These are phyloP conservation scores for Gastrophysa polygoni DNA, from an alignment of 2,888 invertebrate genomes.

Conservation along the genomic window DNA sequence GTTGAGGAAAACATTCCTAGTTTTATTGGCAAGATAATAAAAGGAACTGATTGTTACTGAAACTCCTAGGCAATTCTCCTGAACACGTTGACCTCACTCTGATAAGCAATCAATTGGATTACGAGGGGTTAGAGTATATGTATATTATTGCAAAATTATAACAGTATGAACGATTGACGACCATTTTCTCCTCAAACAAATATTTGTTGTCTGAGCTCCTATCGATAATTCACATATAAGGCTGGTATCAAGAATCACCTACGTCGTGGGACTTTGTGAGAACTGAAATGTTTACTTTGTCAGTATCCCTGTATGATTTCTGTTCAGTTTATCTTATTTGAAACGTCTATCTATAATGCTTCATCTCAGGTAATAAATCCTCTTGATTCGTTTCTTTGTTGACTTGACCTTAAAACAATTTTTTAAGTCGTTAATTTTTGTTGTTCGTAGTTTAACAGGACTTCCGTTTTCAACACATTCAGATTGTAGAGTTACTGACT, in stretches of 20 bases:
- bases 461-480: neutral
- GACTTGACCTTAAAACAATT: constrained; percentile 4
- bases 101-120: neutral
- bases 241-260: constrained; percentile 12
- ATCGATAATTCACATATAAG: constrained; percentile 21
- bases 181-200: constrained; percentile 21
- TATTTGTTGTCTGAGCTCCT: constrained; percentile 33
- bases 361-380: constrained; percentile 1
- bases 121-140: neutral
- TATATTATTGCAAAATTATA: constrained; percentile 11
- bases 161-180: constrained; percentile 14
- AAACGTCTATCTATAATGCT: constrained; percentile 17
- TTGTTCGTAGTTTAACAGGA: neutral
- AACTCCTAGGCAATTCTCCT: neutral
- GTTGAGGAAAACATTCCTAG: neutral
- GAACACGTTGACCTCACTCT: neutral
- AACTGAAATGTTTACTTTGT: constrained; percentile 27
- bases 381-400: neutral
- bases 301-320: constrained; percentile 18
- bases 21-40: neutral
- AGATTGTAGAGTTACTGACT: neutral
- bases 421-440: neutral
- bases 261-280: constrained; percentile 26
- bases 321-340: constrained; percentile 32
- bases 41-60: neutral